Conservation (phyloP, 2,113 vertebrate genomes). For the Nipponia nippon region DNA sequence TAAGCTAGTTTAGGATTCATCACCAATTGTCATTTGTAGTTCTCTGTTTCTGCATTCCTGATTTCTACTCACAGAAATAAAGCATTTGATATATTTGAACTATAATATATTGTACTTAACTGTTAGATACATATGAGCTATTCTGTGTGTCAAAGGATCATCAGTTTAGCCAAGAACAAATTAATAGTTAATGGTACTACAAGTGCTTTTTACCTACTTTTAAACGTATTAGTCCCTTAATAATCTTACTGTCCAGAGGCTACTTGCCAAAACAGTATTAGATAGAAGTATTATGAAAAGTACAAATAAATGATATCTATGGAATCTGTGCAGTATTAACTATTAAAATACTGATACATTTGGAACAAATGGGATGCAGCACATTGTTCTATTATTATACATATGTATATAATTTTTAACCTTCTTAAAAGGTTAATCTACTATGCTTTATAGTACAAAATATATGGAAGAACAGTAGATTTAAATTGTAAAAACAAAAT, state of each 20-base stretch:
- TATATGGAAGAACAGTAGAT: background rate
- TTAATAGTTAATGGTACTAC: conserved; percentile 30
- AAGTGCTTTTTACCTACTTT: conserved; percentile 17
- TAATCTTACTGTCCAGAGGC: background rate
- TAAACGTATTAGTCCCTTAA: background rate
- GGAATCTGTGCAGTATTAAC: background rate
- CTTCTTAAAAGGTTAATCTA: background rate
- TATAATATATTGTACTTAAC: background rate
- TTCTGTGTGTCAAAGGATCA: background rate
- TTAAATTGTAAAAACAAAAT: background rate
- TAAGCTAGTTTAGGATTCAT: background rate
- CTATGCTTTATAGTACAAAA: background rate
- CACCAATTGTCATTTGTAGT: background rate
- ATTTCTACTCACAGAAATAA: background rate
- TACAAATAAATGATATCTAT: background rate
- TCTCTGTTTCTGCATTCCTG: background rate
- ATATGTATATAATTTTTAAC: background rate
- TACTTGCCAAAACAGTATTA: conserved; percentile 12
- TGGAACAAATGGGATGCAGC: background rate
- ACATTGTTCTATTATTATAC: background rate
- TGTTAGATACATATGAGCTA: background rate
- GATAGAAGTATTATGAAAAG: background rate
- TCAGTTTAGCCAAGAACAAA: conserved; percentile 10
- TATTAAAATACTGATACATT: conserved; percentile 14
- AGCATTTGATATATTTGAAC: background rate